Base-by-base conservation (phyloP, 2,888 invertebrate species). In the Ectemnius cavifrons region DNA sequence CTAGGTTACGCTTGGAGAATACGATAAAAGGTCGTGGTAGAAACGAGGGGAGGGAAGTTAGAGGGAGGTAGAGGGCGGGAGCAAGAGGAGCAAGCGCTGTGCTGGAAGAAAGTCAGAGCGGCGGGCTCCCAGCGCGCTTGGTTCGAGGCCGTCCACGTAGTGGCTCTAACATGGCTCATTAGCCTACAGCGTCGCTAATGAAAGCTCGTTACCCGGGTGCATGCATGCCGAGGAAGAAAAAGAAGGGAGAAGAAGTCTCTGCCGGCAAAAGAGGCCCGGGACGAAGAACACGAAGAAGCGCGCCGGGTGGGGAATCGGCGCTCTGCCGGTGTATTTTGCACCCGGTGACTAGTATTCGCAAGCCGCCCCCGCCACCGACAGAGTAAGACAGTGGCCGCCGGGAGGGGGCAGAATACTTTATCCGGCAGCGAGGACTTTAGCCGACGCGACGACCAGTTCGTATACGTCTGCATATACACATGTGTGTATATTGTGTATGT, bases 131-230 rank as follows among this genome's bases (percentile, higher is more conserved):
- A 67, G 63, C 70, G 67, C 5, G 37, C 37, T 37, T 8, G 37
- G 37, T 82, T 79, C 84, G 72, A 73, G 75, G 75, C 75, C 75
- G 78, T 81, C 75, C 77, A 78, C 64, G 81, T 71, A 75, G 78
- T 66, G 75, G 65, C 80, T 79, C 81, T 81, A 88, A 89, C 88
- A 87, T 83, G 86, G 88, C 90, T 90, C 90, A 90, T 90, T 90
- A 90, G 90, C 90, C 87, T 90, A 90, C 90, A 90, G 88, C 89
- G 86, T 90, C 88, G 89, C 89, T 90, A 90, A 90, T 90, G 89
- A 90, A 90, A 90, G 89, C 89, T 90, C 90, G 89, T 90, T 90
- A 89, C 88, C 84, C 83, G 86, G 83, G 79, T 84, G 85, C 86
- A 85, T 83, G 86, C 83, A 82, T 80, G 83, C 83, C 79, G 81